Percentiles rank a stretch among this genome's conserved stretches.
phyloP scores from a whole-genome alignment of 2,797 vertebrate genomes.

The Syndactyla subalaris region DNA sequence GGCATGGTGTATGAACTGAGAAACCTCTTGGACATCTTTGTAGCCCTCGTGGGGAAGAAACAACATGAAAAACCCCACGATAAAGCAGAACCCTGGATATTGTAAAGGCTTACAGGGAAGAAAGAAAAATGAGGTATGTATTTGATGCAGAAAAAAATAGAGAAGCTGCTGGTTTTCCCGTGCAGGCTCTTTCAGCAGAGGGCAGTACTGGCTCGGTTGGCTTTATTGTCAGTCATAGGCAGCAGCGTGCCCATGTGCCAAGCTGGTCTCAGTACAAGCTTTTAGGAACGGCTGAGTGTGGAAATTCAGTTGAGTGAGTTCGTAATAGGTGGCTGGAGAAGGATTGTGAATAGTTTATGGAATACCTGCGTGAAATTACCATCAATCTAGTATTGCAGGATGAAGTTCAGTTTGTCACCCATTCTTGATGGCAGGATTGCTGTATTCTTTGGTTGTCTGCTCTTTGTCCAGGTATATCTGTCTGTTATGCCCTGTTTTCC shows the following conservation, averaged over 20 bases:
- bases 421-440: not conserved
- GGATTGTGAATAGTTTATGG: not conserved
- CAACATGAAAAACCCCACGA: rapidly evolving
- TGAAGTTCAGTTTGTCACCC: not conserved
- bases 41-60: not conserved
- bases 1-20: not conserved
- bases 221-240: not conserved
- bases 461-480: not conserved
- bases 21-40: not conserved
- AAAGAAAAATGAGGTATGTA: not conserved
- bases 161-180: not conserved
- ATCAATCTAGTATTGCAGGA: not conserved
- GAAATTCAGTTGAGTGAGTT: not conserved
- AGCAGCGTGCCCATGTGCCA: not conserved
- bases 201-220: not conserved
- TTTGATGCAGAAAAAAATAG: not conserved
- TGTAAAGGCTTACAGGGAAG: not conserved
- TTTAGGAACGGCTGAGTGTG: not conserved
- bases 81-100: not conserved
- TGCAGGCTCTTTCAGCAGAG: conserved; percentile 23
- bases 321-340: not conserved
- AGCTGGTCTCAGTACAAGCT: not conserved
- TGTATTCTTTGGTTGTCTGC: not conserved
- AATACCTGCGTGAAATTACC: not conserved
- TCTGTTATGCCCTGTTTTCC: not conserved